Evolutionary conservation across 2,888 invertebrate genomes (phyloP).

Genomic region (Rambutsinella grinnellia): DNA sequence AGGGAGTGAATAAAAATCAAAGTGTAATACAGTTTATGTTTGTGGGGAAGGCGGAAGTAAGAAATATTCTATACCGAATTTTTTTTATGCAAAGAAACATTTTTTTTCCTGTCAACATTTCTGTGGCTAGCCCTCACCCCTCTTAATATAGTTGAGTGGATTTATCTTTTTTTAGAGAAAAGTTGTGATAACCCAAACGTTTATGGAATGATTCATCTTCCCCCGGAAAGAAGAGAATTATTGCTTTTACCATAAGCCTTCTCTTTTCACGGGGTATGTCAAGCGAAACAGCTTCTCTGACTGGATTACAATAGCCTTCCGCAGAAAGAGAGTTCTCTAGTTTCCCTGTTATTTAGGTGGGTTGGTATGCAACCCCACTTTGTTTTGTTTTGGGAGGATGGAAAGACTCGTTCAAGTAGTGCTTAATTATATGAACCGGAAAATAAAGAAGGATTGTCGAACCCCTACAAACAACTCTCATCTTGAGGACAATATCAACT

Average conservation of each 20-base stretch:
- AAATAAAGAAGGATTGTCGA: conserved; percentile 33
- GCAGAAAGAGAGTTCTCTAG: background rate
- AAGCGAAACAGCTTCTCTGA: background rate
- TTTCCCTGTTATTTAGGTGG: background rate
- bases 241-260: background rate
- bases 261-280: background rate
- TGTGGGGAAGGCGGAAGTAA: background rate
- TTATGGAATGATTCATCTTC: conserved; percentile 21
- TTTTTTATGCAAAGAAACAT: conserved; percentile 10
- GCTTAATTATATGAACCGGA: conserved; percentile 29
- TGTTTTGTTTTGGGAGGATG: conserved; percentile 4
- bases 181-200: too few species aligned
- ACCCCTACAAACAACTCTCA: too few species aligned
- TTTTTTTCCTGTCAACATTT: too few species aligned
- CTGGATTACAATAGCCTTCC: background rate
- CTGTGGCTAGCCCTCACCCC: too few species aligned
- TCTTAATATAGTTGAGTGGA: too few species aligned
- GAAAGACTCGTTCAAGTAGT: conserved; percentile 15
- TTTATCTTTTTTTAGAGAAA: too few species aligned
- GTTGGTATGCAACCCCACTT: background rate
- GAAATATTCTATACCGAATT: background rate
- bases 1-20: background rate
- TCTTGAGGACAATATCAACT: too few species aligned
- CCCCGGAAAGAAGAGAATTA: conserved; percentile 17
- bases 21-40: background rate